A percentile compares a stretch with the other conserved stretches of the same genome.
These are phyloP conservation scores for Coremacera marginata DNA, from an alignment of 2,888 invertebrate species.

Conservation along the genomic window DNA sequence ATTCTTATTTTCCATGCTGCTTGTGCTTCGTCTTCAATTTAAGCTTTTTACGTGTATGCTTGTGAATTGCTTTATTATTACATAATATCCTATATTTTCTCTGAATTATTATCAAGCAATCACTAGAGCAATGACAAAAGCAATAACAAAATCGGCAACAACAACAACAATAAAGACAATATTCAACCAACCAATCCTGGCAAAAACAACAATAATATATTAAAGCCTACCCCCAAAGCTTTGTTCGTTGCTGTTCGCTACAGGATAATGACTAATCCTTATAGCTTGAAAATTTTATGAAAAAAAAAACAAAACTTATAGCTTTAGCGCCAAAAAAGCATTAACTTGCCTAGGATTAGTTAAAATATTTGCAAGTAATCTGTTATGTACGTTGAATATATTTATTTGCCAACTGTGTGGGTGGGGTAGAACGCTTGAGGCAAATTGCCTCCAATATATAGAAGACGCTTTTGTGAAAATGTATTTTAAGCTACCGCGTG, in stretches of 20 bases:
- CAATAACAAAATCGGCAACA: neutral
- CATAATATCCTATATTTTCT: neutral
- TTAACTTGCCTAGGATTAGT: slow-evolving; percentile 52
- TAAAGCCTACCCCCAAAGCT: neutral
- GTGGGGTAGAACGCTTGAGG: neutral
- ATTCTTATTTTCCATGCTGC: neutral
- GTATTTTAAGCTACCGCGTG: neutral
- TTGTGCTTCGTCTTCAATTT: neutral
- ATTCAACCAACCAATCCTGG: too few species aligned
- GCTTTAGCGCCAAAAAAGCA: slow-evolving; percentile 13
- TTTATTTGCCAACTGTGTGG: neutral
- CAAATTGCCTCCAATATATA: neutral
- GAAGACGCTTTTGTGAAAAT: neutral
- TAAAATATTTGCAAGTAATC: slow-evolving; percentile 63
- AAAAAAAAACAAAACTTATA: neutral
- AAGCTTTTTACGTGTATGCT: slow-evolving; percentile 21
- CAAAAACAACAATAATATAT: too few species aligned
- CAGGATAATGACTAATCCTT: slow-evolving; percentile 31
- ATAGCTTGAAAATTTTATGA: slow-evolving; percentile 10
- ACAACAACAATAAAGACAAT: neutral
- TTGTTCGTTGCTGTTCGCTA: neutral
- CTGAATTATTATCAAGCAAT: neutral
- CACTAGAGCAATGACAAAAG: neutral
- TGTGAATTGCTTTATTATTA: slow-evolving; percentile 40
- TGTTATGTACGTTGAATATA: slow-evolving; percentile 52